phyloP scores from a whole-genome alignment of 2,797 vertebrate species.

The Scarus forsteni region DNA sequence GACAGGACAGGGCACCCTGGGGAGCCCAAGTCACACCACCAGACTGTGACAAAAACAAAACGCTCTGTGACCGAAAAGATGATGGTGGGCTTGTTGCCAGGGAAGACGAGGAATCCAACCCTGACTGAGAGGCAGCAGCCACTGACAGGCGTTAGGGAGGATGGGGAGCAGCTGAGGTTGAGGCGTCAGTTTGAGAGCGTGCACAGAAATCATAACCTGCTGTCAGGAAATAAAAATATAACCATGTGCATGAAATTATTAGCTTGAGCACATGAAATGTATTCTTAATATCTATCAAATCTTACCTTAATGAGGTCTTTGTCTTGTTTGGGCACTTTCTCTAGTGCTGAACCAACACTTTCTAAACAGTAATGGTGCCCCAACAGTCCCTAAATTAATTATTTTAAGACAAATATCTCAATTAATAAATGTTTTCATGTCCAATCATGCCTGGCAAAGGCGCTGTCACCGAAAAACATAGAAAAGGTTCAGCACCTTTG shows the following conservation, averaged over 20 bases:
- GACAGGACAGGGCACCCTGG: constrained; percentile 59
- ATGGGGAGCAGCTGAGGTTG: neutral
- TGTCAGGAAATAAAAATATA: neutral
- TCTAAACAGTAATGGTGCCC: too few species aligned
- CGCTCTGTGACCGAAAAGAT: constrained; percentile 56
- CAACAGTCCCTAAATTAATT: too few species aligned
- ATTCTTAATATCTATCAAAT: too few species aligned
- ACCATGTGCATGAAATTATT: neutral
- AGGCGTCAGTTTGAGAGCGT: neutral
- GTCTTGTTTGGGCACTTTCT: too few species aligned
- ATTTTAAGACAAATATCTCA: too few species aligned
- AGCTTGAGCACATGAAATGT: too few species aligned
- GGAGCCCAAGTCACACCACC: constrained; percentile 63
- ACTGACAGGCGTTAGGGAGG: constrained; percentile 19
- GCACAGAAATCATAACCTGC: neutral
- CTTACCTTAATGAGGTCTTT: too few species aligned
- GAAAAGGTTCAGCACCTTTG: too few species aligned
- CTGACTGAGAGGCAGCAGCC: constrained; percentile 47
- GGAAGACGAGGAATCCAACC: constrained; percentile 57
- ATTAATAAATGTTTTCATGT: too few species aligned
- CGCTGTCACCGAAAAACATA: too few species aligned
- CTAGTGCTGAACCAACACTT: too few species aligned
- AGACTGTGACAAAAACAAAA: constrained; percentile 76
- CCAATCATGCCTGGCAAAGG: too few species aligned
- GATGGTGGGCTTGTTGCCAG: constrained; percentile 78